These are phyloP conservation scores for Tenualosa ilisha DNA, from an alignment of 2,797 vertebrate genomes.

Conservation along the genomic window DNA sequence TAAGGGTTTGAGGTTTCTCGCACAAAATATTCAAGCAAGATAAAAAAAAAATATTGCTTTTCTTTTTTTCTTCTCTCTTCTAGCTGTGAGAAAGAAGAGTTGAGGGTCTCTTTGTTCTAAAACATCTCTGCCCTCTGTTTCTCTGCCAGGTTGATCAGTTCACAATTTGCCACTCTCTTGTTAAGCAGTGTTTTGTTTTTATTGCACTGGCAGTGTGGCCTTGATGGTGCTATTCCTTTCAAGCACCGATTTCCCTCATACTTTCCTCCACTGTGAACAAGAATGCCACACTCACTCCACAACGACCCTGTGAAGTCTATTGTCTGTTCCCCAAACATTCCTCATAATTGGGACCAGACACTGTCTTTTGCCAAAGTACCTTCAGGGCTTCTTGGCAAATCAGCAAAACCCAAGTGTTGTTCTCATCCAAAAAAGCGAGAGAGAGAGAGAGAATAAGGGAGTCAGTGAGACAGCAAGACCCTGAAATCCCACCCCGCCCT, in stretches of 20 bases:
- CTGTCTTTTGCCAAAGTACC: conserved; percentile 38
- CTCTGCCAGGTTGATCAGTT: conserved; percentile 14
- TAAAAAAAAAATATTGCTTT: neutral
- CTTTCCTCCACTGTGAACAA: neutral
- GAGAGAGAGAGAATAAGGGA: conserved; percentile 22
- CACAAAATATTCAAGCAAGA: neutral
- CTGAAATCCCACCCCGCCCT: neutral
- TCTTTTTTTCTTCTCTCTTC: neutral
- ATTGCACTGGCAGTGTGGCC: conserved; percentile 21
- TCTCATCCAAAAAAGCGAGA: neutral
- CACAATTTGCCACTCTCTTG: conserved; percentile 23
- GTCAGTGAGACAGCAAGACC: conserved; percentile 23
- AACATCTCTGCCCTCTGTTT: conserved; percentile 31
- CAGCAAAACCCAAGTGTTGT: conserved; percentile 4
- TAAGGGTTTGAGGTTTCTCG: neutral
- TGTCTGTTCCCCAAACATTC: conserved; percentile 30
- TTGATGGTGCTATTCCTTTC: conserved; percentile 20
- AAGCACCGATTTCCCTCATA: neutral
- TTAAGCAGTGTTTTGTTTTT: neutral
- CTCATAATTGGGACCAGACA: conserved; percentile 51
- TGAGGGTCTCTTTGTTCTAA: conserved; percentile 47
- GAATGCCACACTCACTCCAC: conserved; percentile 20
- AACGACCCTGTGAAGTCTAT: conserved; percentile 1
- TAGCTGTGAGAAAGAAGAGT: conserved; percentile 7
- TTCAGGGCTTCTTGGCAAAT: conserved; percentile 31